Conservation (phyloP, 2,113 vertebrate genomes). For the Heterotilapia buettikoferi region DNA sequence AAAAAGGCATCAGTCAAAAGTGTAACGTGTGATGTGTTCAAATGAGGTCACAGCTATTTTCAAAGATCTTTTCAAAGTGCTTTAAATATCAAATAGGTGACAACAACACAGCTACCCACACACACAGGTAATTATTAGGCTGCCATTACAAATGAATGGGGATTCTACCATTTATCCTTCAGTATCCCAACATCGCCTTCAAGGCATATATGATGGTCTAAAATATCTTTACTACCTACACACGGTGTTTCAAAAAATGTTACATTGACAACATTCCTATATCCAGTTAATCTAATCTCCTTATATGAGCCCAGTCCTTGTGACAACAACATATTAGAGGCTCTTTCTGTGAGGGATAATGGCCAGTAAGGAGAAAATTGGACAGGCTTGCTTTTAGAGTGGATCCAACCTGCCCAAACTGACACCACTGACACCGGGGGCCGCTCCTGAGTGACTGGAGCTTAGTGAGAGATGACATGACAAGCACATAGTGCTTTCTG, state of each 20-base stretch:
- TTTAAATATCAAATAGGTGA: neutral
- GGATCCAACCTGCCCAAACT: slow-evolving; percentile 5
- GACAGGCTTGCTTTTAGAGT: slow-evolving; percentile 8
- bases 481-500: slow-evolving; percentile 38
- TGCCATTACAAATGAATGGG: neutral
- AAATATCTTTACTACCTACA: neutral
- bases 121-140: slow-evolving; percentile 2
- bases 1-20: neutral
- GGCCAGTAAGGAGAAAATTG: neutral
- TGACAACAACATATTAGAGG: neutral
- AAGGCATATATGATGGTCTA: neutral
- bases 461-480: slow-evolving; percentile 47
- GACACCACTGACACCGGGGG: slow-evolving; percentile 8
- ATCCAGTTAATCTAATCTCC: neutral
- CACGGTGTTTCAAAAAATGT: neutral
- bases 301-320: neutral
- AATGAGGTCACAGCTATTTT: neutral
- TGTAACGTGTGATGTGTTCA: slow-evolving; percentile 4
- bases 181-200: neutral
- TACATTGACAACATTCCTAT: neutral
- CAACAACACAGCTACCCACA: neutral
- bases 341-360: neutral
- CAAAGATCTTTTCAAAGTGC: neutral
- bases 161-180: neutral
- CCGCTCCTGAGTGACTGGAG: slow-evolving; percentile 28